A percentile compares a stretch with the other conserved stretches of the same genome.
phyloP scores from a whole-genome alignment of 35 echinoderm and acorn worm genomes.

The Ophioderma brevispina region DNA sequence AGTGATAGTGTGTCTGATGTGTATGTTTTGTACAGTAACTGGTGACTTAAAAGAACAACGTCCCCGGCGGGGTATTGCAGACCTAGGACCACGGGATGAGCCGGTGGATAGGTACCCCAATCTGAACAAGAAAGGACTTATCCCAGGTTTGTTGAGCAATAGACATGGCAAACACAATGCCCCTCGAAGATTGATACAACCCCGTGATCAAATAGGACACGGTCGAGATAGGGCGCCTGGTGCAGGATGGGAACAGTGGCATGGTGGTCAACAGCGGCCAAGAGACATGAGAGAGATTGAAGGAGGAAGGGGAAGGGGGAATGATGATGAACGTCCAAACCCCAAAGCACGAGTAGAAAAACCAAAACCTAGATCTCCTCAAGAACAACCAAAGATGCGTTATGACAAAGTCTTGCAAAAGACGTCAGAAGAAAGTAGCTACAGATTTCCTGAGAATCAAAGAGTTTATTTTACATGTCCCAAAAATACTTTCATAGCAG shows the following conservation, averaged over 20 bases:
- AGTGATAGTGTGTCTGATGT: not conserved
- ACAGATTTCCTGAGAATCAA: constrained; percentile 97
- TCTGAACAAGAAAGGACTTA: constrained; percentile 66
- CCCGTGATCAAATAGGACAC: not conserved
- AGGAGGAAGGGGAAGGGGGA: not conserved
- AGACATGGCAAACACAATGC: constrained; percentile 21
- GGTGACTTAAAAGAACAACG: not conserved
- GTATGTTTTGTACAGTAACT: not conserved
- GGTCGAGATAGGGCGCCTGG: not conserved
- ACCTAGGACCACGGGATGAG: not conserved
- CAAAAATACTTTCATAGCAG: constrained; percentile 82
- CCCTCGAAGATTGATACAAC: not conserved
- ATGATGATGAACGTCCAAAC: not conserved
- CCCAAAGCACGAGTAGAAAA: constrained; percentile 13
- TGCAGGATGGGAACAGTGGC: not conserved
- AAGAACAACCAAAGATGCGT: constrained; percentile 77
- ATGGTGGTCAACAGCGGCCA: constrained; percentile 9
- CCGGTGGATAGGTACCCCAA: constrained; percentile 59
- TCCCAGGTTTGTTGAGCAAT: constrained; percentile 67
- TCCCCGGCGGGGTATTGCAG: not conserved
- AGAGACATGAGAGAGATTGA: not conserved
- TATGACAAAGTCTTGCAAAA: constrained; percentile 74
- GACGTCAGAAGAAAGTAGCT: constrained; percentile 66
- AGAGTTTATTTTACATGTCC: constrained; percentile 91
- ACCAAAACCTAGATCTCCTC: constrained; percentile 41